Percentiles rank a stretch among this genome's conserved stretches.
phyloP scores from a whole-genome alignment of 2,797 vertebrate species.

The Botia kubotai region DNA sequence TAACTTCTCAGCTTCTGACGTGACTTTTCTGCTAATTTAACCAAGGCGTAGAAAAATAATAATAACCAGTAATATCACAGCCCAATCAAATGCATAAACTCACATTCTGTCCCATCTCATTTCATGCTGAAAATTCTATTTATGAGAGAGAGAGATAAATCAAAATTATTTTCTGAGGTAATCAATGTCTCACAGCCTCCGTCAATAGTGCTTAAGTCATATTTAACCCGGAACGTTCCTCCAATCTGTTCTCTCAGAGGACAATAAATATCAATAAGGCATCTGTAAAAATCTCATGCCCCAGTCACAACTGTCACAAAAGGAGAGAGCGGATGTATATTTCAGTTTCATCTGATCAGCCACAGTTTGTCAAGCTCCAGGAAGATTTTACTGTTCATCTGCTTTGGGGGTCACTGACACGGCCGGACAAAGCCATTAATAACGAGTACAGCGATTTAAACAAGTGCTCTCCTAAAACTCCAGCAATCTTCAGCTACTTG shows the following conservation, averaged over 20 bases:
- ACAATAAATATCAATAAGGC: not conserved
- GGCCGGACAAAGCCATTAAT: slow-evolving; percentile 47
- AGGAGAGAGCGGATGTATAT: slow-evolving; percentile 38
- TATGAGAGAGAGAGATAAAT: no score
- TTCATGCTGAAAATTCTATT: no score
- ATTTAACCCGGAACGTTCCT: not conserved
- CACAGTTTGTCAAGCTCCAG: slow-evolving; percentile 34
- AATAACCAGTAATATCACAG: not conserved
- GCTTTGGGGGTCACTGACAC: slow-evolving; percentile 26
- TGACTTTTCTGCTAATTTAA: no score
- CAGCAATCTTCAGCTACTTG: slow-evolving; percentile 32
- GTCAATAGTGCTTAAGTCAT: not conserved
- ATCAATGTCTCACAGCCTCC: not conserved
- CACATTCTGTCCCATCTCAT: not conserved
- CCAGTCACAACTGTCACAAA: slow-evolving; percentile 21
- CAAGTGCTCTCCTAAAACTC: slow-evolving; percentile 7
- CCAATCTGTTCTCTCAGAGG: not conserved
- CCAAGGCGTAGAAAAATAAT: no score
- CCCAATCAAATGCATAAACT: not conserved
- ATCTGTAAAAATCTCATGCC: slow-evolving; percentile 13
- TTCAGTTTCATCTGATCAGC: slow-evolving; percentile 41
- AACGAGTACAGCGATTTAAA: slow-evolving; percentile 51
- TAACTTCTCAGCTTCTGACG: no score
- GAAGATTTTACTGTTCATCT: slow-evolving; percentile 13
- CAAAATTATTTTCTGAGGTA: no score